Evolutionary conservation across 2,113 vertebrate genomes (phyloP).

Genomic region (Ptychochromis oligacanthus): DNA sequence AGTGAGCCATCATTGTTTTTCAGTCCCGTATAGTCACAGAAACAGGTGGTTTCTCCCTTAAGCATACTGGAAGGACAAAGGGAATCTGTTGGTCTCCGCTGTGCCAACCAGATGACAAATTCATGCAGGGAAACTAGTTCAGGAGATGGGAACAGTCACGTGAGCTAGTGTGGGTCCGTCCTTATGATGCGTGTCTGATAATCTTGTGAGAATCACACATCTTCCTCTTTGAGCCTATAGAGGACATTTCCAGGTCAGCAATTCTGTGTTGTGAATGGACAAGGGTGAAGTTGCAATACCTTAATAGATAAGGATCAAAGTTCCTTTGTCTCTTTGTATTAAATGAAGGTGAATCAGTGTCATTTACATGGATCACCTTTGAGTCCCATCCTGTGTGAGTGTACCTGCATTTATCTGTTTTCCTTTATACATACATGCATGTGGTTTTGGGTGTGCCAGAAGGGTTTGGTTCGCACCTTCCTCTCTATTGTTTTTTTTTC

Average conservation of each 20-base stretch:
- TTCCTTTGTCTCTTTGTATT: slow-evolving; percentile 44
- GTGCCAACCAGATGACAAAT: slow-evolving; percentile 31
- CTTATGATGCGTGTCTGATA: neutral
- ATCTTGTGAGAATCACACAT: slow-evolving; percentile 21
- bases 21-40: slow-evolving; percentile 12
- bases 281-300: slow-evolving; percentile 13
- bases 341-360: slow-evolving; percentile 10
- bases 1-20: slow-evolving; percentile 53
- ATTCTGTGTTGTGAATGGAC: slow-evolving; percentile 10
- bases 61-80: slow-evolving; percentile 49
- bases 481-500: slow-evolving; percentile 22
- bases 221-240: neutral
- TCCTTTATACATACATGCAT: neutral
- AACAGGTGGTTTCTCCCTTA: slow-evolving; percentile 54
- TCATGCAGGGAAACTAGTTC: slow-evolving; percentile 21
- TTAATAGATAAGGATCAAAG: slow-evolving; percentile 42
- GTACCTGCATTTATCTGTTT: neutral
- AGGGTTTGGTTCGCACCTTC: slow-evolving; percentile 47
- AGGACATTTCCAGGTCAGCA: slow-evolving; percentile 45
- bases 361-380: neutral
- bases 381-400: neutral
- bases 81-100: slow-evolving; percentile 42
- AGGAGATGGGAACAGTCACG: slow-evolving; percentile 31
- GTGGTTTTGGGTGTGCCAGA: slow-evolving; percentile 52
- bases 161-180: slow-evolving; percentile 9